A percentile compares a stretch with the other conserved stretches of the same genome.
These are phyloP conservation scores for Drosophila simulans DNA, from an alignment of 1,140 invertebrate genomes.

Conservation along the genomic window DNA sequence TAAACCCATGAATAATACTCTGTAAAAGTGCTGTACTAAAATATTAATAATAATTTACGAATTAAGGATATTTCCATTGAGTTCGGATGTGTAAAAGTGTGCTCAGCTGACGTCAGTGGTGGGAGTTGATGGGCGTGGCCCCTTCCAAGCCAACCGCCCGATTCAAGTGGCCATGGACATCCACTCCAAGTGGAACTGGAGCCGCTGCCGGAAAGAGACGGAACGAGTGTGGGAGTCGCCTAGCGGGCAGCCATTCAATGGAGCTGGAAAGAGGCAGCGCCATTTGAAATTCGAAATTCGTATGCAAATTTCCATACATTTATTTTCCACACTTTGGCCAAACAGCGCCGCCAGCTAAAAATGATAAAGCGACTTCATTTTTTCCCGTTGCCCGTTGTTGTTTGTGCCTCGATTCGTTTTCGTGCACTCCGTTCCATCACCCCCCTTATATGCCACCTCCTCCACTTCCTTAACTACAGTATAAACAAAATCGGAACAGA, in stretches of 20 bases:
- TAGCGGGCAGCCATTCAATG: constrained; percentile 28
- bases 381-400: constrained; percentile 43
- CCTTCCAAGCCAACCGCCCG: not conserved
- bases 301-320: constrained; percentile 80
- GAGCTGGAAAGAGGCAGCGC: constrained; percentile 38
- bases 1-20: too few relatives aligned
- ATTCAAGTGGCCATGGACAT: constrained; percentile 47
- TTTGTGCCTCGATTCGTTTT: constrained; percentile 61
- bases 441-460: not conserved
- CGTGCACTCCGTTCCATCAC: constrained; percentile 46
- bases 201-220: constrained; percentile 24
- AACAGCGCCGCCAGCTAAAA: constrained; percentile 76
- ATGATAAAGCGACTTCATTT: constrained; percentile 81
- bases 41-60: not conserved
- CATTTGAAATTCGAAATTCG: constrained; percentile 77
- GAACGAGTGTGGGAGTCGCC: constrained; percentile 45
- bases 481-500: not conserved
- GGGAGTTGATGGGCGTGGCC: constrained; percentile 21
- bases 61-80: not conserved
- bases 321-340: constrained; percentile 80
- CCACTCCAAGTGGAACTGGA: constrained; percentile 14
- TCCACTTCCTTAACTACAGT: not conserved
- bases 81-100: not conserved
- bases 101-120: constrained; percentile 43
- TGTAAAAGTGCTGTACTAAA: not conserved